Conservation (phyloP, 2,113 vertebrate genomes). For the Microtus oregoni region DNA sequence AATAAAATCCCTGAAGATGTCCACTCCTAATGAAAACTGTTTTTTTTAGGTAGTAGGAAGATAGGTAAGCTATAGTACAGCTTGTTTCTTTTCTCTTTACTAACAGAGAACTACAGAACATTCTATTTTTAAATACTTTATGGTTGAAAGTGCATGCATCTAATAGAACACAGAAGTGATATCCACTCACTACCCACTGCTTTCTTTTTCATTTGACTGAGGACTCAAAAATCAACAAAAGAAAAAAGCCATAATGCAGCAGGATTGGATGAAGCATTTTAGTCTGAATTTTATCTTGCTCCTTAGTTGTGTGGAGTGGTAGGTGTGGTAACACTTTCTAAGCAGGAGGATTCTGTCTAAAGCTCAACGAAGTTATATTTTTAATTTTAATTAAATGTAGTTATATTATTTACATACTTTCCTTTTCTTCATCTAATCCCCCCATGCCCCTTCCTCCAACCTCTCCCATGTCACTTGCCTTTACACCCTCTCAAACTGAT, state of each 20-base stretch:
- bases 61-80: background rate
- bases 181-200: background rate
- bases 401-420: background rate
- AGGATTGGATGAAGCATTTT: background rate
- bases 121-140: background rate
- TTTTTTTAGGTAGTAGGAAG: background rate
- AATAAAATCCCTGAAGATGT: conserved; percentile 64
- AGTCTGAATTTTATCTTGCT: background rate
- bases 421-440: background rate
- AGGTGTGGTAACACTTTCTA: background rate
- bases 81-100: background rate
- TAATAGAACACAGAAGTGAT: background rate
- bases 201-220: background rate
- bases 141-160: background rate
- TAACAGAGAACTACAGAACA: background rate
- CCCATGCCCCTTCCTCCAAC: background rate
- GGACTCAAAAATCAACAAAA: background rate
- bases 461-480: background rate
- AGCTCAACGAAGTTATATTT: background rate
- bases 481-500: background rate
- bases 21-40: background rate
- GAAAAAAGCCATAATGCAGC: background rate
- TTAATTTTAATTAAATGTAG: background rate
- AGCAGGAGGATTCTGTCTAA: background rate
- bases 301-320: background rate